Conservation (phyloP, 1,140 invertebrate genomes). For the Platorchestia sp. region DNA sequence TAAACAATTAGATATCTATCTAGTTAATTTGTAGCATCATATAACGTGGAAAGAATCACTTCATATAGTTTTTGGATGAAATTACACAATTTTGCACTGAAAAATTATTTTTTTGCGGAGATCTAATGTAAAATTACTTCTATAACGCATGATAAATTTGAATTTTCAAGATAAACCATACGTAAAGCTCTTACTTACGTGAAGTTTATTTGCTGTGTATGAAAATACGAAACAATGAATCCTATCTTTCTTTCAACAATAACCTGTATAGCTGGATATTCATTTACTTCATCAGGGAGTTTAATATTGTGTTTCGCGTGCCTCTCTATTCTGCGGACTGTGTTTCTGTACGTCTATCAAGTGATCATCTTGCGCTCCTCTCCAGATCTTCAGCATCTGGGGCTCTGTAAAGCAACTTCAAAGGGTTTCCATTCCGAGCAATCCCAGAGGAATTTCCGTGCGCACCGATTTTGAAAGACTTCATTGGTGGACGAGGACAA, state of each 20-base stretch:
- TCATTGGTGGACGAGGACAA: background rate
- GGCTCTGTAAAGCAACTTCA: background rate
- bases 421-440: background rate
- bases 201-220: background rate
- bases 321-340: background rate
- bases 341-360: background rate
- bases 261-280: background rate
- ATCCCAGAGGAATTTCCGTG: background rate
- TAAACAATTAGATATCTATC: no score
- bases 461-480: background rate
- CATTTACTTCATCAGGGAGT: background rate
- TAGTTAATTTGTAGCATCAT: no score
- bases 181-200: background rate
- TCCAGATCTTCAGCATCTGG: background rate
- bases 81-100: no score
- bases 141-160: background rate
- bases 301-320: background rate
- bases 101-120: no score
- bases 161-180: background rate
- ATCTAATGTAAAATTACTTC: no score
- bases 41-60: no score
- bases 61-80: no score
- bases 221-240: background rate
- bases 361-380: background rate
- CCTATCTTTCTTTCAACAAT: background rate